Evolutionary conservation across 2,797 vertebrate species (phyloP).

Genomic region (Thamnophis elegans): DNA sequence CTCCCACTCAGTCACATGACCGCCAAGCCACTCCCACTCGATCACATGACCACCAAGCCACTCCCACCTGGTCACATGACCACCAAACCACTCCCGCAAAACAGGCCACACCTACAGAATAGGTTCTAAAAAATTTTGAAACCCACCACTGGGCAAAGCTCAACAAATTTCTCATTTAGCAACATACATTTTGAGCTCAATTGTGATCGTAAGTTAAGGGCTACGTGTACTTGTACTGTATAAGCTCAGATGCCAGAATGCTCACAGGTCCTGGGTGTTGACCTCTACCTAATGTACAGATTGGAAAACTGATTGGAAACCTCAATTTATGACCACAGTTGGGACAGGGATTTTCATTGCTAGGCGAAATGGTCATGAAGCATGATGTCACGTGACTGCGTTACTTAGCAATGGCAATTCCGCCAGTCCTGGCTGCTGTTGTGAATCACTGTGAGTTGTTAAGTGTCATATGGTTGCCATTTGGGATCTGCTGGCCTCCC

Average conservation of each 20-base stretch:
- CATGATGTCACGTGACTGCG: background rate
- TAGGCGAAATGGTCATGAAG: background rate
- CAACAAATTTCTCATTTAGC: background rate
- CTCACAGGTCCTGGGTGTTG: background rate
- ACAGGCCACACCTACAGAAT: no score
- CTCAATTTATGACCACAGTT: background rate
- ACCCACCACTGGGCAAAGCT: no score
- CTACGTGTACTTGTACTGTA: background rate
- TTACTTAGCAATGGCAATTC: background rate
- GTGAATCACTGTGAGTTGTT: background rate
- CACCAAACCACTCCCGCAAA: no score
- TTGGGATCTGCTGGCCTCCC: background rate
- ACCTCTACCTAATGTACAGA: background rate
- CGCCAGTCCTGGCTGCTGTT: background rate
- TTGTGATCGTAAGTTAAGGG: background rate
- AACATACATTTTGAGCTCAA: background rate
- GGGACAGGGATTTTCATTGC: background rate
- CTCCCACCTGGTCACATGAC: no score
- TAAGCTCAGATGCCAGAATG: background rate
- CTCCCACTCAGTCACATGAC: no score
- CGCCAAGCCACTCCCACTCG: no score
- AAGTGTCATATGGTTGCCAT: background rate
- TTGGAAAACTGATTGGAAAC: background rate
- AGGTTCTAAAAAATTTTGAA: no score
- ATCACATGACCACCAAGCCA: no score